Conservation (phyloP, 2,888 invertebrate species). For the Calameuta pallipes region DNA sequence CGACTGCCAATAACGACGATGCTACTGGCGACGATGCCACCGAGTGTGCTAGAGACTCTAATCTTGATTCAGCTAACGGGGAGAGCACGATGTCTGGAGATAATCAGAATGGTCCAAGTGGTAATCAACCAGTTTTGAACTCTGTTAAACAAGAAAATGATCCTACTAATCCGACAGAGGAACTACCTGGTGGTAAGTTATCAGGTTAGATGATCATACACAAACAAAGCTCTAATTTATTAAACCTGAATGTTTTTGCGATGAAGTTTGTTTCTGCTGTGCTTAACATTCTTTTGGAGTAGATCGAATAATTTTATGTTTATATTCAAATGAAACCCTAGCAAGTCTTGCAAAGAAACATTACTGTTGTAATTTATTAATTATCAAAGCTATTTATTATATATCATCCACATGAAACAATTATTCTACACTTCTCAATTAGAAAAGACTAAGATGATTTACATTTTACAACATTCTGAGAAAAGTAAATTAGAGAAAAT, state of each 20-base stretch:
- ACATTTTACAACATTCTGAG: not conserved
- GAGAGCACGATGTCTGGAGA: slow-evolving; percentile 52
- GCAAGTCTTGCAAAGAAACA: not conserved
- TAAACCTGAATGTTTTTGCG: not conserved
- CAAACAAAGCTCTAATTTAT: not conserved
- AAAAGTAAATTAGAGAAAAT: not conserved
- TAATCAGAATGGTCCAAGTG: slow-evolving; percentile 48
- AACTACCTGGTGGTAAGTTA: slow-evolving; percentile 47
- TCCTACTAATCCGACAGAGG: slow-evolving; percentile 53
- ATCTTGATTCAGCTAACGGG: slow-evolving; percentile 51
- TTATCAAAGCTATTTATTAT: not conserved
- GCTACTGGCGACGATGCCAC: slow-evolving; percentile 53
- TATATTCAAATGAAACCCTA: not conserved
- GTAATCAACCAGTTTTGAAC: slow-evolving; percentile 51
- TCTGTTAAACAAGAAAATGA: slow-evolving; percentile 59
- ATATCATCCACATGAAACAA: not conserved
- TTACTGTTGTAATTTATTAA: not conserved
- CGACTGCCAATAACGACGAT: slow-evolving; percentile 55
- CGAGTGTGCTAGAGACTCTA: slow-evolving; percentile 56
- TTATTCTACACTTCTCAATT: not conserved
- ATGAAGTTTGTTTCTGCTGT: not conserved
- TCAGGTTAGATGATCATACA: not conserved
- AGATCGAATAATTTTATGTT: not conserved
- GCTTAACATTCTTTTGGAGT: not conserved
- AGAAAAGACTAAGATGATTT: not conserved